Conservation (phyloP, 1,140 invertebrate genomes). For the Diprion similis region DNA sequence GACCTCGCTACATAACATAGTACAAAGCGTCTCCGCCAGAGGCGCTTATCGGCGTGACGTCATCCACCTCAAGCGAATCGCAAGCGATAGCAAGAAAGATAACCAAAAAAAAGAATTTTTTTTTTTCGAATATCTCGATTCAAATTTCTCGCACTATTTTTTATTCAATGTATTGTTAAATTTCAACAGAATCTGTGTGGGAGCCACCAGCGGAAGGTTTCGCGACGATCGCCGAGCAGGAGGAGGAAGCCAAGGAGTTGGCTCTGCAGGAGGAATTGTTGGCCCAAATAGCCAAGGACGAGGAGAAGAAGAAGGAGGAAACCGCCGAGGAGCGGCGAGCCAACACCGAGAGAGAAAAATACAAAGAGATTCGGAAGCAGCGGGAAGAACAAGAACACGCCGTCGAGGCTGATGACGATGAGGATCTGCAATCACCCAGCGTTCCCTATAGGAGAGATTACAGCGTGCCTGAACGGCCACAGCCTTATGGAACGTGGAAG, state of each 20-base stretch:
- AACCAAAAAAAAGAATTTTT: too few species aligned
- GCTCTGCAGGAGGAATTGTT: slow-evolving; percentile 59
- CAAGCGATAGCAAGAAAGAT: too few species aligned
- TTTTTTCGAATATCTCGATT: too few species aligned
- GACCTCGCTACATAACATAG: too few species aligned
- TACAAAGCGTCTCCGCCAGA: too few species aligned
- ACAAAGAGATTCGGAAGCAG: slow-evolving; percentile 58
- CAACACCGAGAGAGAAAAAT: slow-evolving; percentile 54
- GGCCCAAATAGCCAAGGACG: slow-evolving; percentile 62
- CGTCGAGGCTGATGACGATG: slow-evolving; percentile 38
- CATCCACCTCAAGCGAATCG: too few species aligned
- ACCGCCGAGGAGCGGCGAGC: slow-evolving; percentile 57
- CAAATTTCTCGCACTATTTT: too few species aligned
- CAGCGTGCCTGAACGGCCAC: slow-evolving; percentile 57
- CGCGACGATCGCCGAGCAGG: slow-evolving; percentile 69
- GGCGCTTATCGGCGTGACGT: too few species aligned
- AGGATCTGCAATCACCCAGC: slow-evolving; percentile 54
- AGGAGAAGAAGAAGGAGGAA: slow-evolving; percentile 49
- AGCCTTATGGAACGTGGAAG: slow-evolving; percentile 73
- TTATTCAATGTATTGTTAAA: neutral
- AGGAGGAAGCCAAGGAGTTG: slow-evolving; percentile 54
- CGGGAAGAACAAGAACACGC: slow-evolving; percentile 39
- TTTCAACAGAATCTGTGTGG: slow-evolving; percentile 67
- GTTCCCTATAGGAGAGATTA: slow-evolving; percentile 59
- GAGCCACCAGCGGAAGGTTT: slow-evolving; percentile 71